A percentile compares a stretch with the other conserved stretches of the same genome.
Evolutionary conservation across 2,797 vertebrate genomes (phyloP).

Genomic region (Sphaeramia orbicularis): DNA sequence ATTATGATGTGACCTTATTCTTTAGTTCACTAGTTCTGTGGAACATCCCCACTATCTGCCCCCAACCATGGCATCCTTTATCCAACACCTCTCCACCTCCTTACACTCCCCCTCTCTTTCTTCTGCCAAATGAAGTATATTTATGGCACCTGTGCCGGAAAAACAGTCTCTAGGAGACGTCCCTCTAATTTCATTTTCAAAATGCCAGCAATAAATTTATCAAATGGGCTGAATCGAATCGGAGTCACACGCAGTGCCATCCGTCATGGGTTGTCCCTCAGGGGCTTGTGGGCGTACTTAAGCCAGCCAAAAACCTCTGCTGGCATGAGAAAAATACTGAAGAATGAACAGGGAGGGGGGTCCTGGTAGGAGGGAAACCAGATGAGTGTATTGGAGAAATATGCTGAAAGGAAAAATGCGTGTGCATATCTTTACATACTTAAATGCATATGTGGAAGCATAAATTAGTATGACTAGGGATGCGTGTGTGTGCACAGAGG

Average conservation of each 20-base stretch:
- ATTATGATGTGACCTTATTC: slow-evolving; percentile 74
- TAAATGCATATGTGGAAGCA: slow-evolving; percentile 32
- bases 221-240: slow-evolving; percentile 81
- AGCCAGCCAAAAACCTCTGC: slow-evolving; percentile 77
- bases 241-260: slow-evolving; percentile 80
- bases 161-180: slow-evolving; percentile 81
- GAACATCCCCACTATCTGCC: slow-evolving; percentile 47
- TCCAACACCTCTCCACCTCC: slow-evolving; percentile 57
- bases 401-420: slow-evolving; percentile 45
- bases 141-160: slow-evolving; percentile 83
- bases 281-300: slow-evolving; percentile 79
- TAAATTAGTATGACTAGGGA: slow-evolving; percentile 43
- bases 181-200: slow-evolving; percentile 85
- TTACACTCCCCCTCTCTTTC: slow-evolving; percentile 50
- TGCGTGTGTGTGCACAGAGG: slow-evolving; percentile 46
- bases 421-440: slow-evolving; percentile 53
- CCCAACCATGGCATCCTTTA: slow-evolving; percentile 61
- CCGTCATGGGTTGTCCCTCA: slow-evolving; percentile 79
- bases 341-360: slow-evolving; percentile 29
- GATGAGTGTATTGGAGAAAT: slow-evolving; percentile 53
- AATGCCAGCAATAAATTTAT: slow-evolving; percentile 85
- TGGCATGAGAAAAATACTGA: slow-evolving; percentile 61
- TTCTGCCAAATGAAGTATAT: slow-evolving; percentile 82
- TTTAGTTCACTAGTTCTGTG: slow-evolving; percentile 49
- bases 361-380: slow-evolving; percentile 41